Base-by-base conservation (phyloP, 2,888 invertebrate genomes). In the Tipula confusa region DNA sequence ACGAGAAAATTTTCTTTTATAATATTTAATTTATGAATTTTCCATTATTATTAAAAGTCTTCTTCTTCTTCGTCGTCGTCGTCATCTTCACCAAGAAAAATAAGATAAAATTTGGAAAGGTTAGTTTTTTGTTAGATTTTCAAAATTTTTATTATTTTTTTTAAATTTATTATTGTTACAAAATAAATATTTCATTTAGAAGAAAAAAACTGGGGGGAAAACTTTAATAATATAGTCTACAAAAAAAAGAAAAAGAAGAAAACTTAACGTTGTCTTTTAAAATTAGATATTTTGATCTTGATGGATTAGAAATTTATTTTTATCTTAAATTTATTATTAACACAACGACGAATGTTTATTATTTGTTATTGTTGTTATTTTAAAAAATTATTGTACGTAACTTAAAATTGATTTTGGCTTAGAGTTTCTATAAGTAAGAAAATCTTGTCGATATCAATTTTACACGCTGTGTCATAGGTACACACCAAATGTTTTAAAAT, bases 281-380 rank as follows among this genome's bases (percentile, higher is more conserved):
- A 64, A 64, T 64, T 64, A 64, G 64, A 64, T 64, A 64, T 64
- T 64, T 64, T 64, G 64, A 64, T 64, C 64, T 64, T 64, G 64
- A 64, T 64, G 64, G 64, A 64, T 64, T 64, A 64, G 64, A 64
- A 64, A 64, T 24, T 24, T 64, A 64, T 64, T 64, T 64, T 64
- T 64, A 64, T 24, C 43, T 43, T 64, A 64, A 24, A 24, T 64
- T 43, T 43, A 43, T 43, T 43, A 43, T 43, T 64, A 64, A 64
- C 24, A 64, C n/a, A n/a, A n/a, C 24, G 64, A 64, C 43, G 13
- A 13, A 3, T n/a, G 24, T 33, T 33, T 33, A 1, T 6, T 6
- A 33, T 2, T 64, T 48, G 48, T 64, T 64, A 24, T 64, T 64
- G 11, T 64, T 64, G 24, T 64, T 64, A 9, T 64, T 64, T 24